Conservation (phyloP, 2,113 vertebrate genomes). For the Muntiacus reevesi region DNA sequence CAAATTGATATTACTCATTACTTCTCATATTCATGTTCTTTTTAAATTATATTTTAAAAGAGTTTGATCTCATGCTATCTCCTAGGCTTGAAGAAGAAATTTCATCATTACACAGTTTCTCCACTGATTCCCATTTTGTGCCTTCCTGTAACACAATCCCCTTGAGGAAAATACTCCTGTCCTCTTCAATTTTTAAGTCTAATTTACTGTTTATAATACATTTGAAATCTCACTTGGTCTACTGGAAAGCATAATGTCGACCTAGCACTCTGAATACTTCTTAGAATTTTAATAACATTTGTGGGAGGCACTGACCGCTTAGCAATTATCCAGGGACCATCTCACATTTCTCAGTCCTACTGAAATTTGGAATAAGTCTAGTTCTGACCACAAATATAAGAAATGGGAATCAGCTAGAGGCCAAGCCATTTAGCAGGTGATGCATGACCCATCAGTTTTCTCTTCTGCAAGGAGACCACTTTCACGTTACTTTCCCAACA, state of each 20-base stretch:
- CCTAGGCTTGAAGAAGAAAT: background rate
- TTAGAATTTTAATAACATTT: background rate
- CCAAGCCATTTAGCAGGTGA: background rate
- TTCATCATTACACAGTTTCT: background rate
- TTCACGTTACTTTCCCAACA: background rate
- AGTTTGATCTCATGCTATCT: background rate
- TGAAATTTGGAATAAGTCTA: background rate
- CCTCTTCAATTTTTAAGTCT: background rate
- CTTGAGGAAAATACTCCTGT: background rate
- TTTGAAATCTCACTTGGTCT: background rate
- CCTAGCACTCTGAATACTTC: background rate
- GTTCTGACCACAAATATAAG: background rate
- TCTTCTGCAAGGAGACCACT: background rate
- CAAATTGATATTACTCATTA: background rate
- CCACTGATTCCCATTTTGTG: background rate
- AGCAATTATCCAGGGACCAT: background rate
- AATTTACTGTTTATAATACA: background rate
- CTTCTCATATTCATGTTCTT: background rate
- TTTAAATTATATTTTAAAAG: background rate
- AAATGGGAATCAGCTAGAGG: background rate
- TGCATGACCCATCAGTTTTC: background rate
- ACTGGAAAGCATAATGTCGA: background rate
- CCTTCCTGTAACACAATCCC: background rate
- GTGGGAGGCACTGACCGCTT: background rate
- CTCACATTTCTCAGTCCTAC: background rate